Conservation (phyloP, 2,888 invertebrate genomes). For the Iselma pallidipennis region DNA sequence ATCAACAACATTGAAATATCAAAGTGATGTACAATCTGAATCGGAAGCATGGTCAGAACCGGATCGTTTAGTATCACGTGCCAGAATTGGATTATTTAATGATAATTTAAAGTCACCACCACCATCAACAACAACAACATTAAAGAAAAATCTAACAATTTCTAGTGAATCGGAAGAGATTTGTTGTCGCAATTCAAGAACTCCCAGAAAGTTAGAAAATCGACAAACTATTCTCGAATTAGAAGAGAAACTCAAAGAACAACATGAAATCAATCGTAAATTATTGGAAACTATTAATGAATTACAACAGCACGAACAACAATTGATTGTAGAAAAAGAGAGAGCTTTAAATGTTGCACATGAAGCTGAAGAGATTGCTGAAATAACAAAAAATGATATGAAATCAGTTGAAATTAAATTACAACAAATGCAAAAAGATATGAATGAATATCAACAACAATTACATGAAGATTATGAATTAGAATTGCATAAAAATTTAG, state of each 20-base stretch:
- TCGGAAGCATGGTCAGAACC: conserved; percentile 90
- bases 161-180: conserved; percentile 46
- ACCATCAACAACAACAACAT: background rate
- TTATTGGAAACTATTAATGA: conserved; percentile 12
- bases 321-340: conserved; percentile 44
- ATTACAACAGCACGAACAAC: conserved; percentile 12
- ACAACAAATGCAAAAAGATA: conserved; percentile 30
- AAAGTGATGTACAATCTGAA: conserved; percentile 61
- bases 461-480: conserved; percentile 36
- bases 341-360: conserved; percentile 29
- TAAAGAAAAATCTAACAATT: conserved; percentile 9
- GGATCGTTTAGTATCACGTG: conserved; percentile 78
- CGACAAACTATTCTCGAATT: conserved; percentile 49
- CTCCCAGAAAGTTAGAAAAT: conserved; percentile 24
- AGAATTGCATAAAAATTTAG: conserved; percentile 37
- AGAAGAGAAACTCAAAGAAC: conserved; percentile 49
- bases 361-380: conserved; percentile 31
- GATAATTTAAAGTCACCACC: conserved; percentile 55
- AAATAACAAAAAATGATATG: conserved; percentile 39
- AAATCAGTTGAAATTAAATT: conserved; percentile 36
- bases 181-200: conserved; percentile 20
- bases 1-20: conserved; percentile 40
- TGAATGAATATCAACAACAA: conserved; percentile 28
- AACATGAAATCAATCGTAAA: conserved; percentile 23
- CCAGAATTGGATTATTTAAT: conserved; percentile 70